These are phyloP conservation scores for Catostylus mosaicus DNA, from an alignment of 30 jellyfish, hydroid and myxozoan species.

Conservation along the genomic window DNA sequence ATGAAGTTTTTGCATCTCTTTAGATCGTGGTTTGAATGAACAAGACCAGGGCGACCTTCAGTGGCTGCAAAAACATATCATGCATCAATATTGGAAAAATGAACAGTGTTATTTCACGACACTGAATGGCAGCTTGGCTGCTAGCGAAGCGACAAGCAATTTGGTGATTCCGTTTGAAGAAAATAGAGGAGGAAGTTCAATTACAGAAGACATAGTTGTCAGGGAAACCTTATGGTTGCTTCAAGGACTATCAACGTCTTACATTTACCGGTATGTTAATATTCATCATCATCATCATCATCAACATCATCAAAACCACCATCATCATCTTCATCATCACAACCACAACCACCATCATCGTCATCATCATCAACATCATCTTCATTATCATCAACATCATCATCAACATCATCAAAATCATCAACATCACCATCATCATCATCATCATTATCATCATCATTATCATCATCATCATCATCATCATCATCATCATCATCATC, in stretches of 20 bases:
- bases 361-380: too few species aligned
- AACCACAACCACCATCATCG: too few species aligned
- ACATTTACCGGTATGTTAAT: slow-evolving; percentile 33
- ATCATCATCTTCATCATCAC: too few species aligned
- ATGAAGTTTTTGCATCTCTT: background rate
- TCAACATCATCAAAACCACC: too few species aligned
- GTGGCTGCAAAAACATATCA: slow-evolving; percentile 58
- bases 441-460: too few species aligned
- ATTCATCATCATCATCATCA: too few species aligned
- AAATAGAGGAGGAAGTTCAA: background rate
- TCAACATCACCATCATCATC: too few species aligned
- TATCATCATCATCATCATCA: too few species aligned
- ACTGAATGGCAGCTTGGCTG: background rate
- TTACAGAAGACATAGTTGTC: slow-evolving; percentile 35
- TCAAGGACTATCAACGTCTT: slow-evolving; percentile 34
- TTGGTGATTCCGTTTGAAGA: background rate
- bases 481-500: too few species aligned
- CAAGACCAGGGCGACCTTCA: slow-evolving; percentile 17
- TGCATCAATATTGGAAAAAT: slow-evolving; percentile 52
- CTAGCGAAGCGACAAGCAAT: background rate
- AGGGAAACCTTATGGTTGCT: slow-evolving; percentile 72
- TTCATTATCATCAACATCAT: too few species aligned
- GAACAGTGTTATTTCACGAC: background rate
- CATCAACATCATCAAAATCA: too few species aligned
- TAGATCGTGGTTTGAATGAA: background rate